Conservation (phyloP, 2,797 vertebrate species). For the Gymnocypris eckloni region DNA sequence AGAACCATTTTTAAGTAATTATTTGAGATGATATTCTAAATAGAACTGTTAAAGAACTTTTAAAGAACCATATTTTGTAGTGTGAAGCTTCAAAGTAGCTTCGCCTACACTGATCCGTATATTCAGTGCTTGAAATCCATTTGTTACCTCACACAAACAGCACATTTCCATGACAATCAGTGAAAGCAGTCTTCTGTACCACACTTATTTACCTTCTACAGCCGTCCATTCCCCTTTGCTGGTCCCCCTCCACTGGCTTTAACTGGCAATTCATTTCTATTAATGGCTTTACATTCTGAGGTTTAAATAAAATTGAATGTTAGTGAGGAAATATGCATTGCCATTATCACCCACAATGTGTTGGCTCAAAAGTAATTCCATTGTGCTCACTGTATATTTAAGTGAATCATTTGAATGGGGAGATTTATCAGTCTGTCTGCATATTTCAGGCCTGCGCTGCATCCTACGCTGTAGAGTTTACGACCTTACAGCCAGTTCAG, state of each 20-base stretch:
- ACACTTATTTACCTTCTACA: constrained; percentile 84
- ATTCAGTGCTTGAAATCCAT: constrained; percentile 75
- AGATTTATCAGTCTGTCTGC: constrained; percentile 61
- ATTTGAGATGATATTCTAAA: neutral
- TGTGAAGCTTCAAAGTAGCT: constrained; percentile 57
- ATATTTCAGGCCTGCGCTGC: constrained; percentile 61
- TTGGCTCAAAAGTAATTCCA: constrained; percentile 71
- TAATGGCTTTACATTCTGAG: constrained; percentile 80
- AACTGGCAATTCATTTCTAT: constrained; percentile 82
- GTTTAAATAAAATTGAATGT: constrained; percentile 74
- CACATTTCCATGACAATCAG: constrained; percentile 83
- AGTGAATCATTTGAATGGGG: constrained; percentile 63
- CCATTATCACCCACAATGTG: constrained; percentile 79
- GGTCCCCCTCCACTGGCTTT: constrained; percentile 79
- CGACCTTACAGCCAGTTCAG: neutral
- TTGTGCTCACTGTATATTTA: constrained; percentile 70
- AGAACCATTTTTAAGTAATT: neutral
- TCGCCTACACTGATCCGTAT: constrained; percentile 67
- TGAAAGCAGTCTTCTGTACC: constrained; percentile 79
- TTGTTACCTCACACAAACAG: constrained; percentile 79
- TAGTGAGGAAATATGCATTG: constrained; percentile 78
- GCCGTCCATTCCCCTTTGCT: constrained; percentile 74
- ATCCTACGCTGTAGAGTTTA: constrained; percentile 18
- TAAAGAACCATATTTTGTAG: neutral
- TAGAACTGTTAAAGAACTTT: neutral